Base-by-base conservation (phyloP, 2,888 invertebrate species). In the Thymelicus acteon region DNA sequence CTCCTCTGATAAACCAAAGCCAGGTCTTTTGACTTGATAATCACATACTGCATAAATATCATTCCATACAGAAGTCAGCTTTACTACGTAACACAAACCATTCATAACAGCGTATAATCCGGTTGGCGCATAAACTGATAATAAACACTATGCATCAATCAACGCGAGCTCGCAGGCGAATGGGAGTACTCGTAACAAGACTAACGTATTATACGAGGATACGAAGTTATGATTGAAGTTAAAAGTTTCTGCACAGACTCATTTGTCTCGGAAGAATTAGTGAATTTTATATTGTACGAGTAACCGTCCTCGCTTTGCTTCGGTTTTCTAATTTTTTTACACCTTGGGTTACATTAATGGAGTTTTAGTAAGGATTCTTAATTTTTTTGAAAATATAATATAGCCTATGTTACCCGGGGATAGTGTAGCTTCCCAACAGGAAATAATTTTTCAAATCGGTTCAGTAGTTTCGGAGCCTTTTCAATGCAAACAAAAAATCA, bases 71-170 rank as follows among this genome's bases (percentile, higher is more conserved):
- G 49, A 7, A 54, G 24, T 24, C 54, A 8, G 8, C 24, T 24
- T 54, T 54, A 24, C n/a, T 31, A 31, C 31, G 31, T 31, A 2
- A 10, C 10, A 54, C 54, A 54, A 19, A 19, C n/a, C 24, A 54
- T 54, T 54, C 3, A 24, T 24, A 24, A 8, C 54, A 24, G 54
- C 5, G 24, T 54, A 54, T 71, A 67, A 73, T 74, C 60, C 49
- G 31, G 67, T 54, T 52, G 54, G 66, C 65, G 73, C 67, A 72
- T 71, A 71, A 73, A 69, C 72, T 71, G 64, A 73, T 76, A 76
- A 77, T 76, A 74, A 77, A 73, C 75, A 68, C 49, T 52, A 73
- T 60, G 72, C 73, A 74, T 76, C 75, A 75, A 76, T 76, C 77
- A 74, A 74, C 75, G 69, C 65, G 70, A 68, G 57, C 44, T 65